A percentile compares a stretch with the other conserved stretches of the same genome.
These are phyloP conservation scores for Pseudorhombus dupliciocellatus DNA, from an alignment of 2,113 vertebrate genomes.

Conservation along the genomic window DNA sequence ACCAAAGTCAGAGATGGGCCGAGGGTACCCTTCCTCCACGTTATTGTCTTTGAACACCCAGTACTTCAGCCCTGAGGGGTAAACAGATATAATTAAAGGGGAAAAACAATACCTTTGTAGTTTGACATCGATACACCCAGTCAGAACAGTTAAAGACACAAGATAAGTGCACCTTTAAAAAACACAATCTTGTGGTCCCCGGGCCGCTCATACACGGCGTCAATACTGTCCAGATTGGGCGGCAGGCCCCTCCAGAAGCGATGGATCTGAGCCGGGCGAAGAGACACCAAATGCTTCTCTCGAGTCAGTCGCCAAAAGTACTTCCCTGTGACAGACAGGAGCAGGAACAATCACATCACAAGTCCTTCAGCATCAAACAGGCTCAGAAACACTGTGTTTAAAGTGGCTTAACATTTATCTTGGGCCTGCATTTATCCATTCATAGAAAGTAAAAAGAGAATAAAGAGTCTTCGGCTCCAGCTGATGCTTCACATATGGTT, in stretches of 20 bases:
- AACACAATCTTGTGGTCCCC: conserved; percentile 96
- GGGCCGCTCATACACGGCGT: conserved; percentile 91
- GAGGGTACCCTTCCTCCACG: conserved; percentile 93
- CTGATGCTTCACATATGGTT: neutral
- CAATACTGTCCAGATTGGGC: conserved; percentile 88
- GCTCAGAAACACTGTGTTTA: too few species aligned
- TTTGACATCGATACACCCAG: neutral
- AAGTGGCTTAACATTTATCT: neutral
- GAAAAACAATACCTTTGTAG: neutral
- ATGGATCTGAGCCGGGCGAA: conserved; percentile 92
- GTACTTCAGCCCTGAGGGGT: conserved; percentile 87
- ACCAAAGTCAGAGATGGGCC: conserved; percentile 74
- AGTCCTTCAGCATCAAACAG: too few species aligned
- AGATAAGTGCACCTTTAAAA: conserved; percentile 88
- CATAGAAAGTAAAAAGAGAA: too few species aligned
- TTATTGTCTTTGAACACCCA: conserved; percentile 97
- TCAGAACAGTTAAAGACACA: neutral
- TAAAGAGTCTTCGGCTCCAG: neutral
- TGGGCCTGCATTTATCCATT: neutral
- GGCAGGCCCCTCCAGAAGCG: conserved; percentile 97
- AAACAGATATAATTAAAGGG: conserved; percentile 28
- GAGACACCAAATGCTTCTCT: conserved; percentile 93
- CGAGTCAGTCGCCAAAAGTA: conserved; percentile 97
- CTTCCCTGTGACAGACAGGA: conserved; percentile 80
- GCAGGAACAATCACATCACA: neutral